A percentile compares a stretch with the other conserved stretches of the same genome.
These are phyloP conservation scores for Trissolcus brochymenae DNA, from an alignment of 2,888 invertebrate genomes.

Conservation along the genomic window DNA sequence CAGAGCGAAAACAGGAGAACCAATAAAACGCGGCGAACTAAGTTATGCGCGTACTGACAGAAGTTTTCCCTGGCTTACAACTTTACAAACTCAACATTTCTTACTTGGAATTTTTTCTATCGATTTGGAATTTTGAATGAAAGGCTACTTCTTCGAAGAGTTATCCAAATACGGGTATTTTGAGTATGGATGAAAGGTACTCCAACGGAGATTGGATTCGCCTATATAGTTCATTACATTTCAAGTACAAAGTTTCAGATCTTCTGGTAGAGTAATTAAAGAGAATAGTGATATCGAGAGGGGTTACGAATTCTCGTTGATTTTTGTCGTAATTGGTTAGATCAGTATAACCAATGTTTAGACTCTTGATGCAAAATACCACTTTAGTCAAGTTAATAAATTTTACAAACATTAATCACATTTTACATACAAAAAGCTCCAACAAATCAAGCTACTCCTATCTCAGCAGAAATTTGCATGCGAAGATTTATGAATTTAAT, in stretches of 20 bases:
- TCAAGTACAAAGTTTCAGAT: conserved; percentile 28
- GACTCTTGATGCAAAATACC: no score
- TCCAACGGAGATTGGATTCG: conserved; percentile 21
- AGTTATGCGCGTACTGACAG: conserved; percentile 41
- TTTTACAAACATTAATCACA: no score
- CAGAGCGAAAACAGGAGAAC: conserved; percentile 40
- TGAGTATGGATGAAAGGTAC: conserved; percentile 28
- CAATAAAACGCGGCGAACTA: conserved; percentile 43
- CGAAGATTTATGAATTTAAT: no score
- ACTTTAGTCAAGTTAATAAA: no score
- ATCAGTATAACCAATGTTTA: no score
- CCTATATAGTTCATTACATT: conserved; percentile 39
- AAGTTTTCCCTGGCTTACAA: conserved; percentile 42
- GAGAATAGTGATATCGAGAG: no score
- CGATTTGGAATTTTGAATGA: conserved; percentile 51
- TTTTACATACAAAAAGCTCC: no score
- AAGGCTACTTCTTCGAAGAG: conserved; percentile 41
- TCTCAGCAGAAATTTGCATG: no score
- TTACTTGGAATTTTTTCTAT: conserved; percentile 28
- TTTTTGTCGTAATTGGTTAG: no score
- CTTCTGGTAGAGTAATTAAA: no score
- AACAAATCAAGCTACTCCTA: no score
- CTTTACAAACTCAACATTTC: conserved; percentile 50
- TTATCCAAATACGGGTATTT: conserved; percentile 37
- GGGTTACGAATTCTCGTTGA: no score